A percentile compares a stretch with the other conserved stretches of the same genome.
phyloP scores from a whole-genome alignment of 2,113 vertebrate genomes.

The Nanger granti region DNA sequence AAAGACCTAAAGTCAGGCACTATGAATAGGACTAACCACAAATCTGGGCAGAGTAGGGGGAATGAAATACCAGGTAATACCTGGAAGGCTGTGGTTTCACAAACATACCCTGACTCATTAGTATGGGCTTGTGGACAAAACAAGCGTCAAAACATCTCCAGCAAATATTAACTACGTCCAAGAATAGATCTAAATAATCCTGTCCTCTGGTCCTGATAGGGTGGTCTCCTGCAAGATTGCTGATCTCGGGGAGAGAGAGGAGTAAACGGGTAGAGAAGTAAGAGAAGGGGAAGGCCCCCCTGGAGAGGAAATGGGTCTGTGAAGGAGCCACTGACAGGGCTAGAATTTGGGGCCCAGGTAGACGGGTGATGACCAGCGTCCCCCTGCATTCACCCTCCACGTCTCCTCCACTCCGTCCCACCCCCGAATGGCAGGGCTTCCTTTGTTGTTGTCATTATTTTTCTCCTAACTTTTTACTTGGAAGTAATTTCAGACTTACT shows the following conservation, averaged over 20 bases:
- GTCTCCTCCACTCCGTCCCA: neutral
- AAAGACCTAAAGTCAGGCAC: neutral
- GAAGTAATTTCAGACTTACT: neutral
- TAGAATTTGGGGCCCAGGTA: neutral
- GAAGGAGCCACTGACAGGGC: neutral
- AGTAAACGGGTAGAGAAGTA: neutral
- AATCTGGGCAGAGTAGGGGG: neutral
- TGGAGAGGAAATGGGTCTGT: neutral
- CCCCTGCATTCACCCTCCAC: neutral
- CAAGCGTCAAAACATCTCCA: neutral
- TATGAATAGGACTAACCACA: neutral
- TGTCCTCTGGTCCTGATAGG: neutral
- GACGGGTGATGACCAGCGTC: neutral
- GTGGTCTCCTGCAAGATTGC: neutral
- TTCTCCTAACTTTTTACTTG: neutral
- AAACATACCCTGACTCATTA: neutral
- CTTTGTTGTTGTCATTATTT: neutral
- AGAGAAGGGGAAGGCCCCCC: neutral
- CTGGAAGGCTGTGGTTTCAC: neutral
- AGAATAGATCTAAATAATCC: neutral
- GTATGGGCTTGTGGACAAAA: neutral
- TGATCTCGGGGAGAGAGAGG: neutral
- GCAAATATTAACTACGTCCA: neutral
- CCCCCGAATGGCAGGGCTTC: neutral
- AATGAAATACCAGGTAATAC: neutral